Base-by-base conservation (phyloP, 2,888 invertebrate species). In the Caenorhabditis plicata region DNA sequence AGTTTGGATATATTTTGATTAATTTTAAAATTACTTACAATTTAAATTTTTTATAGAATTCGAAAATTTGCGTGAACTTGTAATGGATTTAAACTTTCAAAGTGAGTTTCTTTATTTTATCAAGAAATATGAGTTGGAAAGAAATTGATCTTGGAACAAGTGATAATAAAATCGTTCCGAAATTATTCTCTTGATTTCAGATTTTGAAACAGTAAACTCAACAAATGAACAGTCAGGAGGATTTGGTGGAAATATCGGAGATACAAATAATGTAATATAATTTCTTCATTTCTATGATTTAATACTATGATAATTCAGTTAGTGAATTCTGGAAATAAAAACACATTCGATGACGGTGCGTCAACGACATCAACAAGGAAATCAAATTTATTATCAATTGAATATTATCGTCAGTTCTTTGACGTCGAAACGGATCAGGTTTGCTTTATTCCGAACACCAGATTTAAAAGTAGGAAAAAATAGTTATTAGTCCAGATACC, bases 341-440 rank as follows among this genome's bases (percentile, higher is more conserved):
- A 25, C 17, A 32, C 47, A 1, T 54, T 54, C 40, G 63, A 62
- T 22, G 72, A 68, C 20, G 27, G 44, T 15, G 58, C 51, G 20
- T 56, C 62, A 2, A 32, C 40, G 7, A 52, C 68, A 0, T 42
- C 61, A 13, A 56, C 64, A 2, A 35, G 63, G 25, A 58, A 62
- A 22, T 49, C 52, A 19, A 69, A 66, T 38, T 65, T 78, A 36
- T 64, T 78, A 48, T 73, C 78, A 4, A 82, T 85, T 70, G 81
- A 82, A 40, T 81, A 68, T 61, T 85, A 84, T 73, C 85, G 85
- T 64, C 82, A 82, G 60, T 85, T 82, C 81, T 96, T 96, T 83
- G 90, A 96, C 83, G 91, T 96, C 0, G 90, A 91, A 70, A 92
- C 93, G 4, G 86, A 86, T 69, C 90, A 92, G 81, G 65, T 70